Conservation (phyloP, 2,888 invertebrate species). For the Athetis lepigone region DNA sequence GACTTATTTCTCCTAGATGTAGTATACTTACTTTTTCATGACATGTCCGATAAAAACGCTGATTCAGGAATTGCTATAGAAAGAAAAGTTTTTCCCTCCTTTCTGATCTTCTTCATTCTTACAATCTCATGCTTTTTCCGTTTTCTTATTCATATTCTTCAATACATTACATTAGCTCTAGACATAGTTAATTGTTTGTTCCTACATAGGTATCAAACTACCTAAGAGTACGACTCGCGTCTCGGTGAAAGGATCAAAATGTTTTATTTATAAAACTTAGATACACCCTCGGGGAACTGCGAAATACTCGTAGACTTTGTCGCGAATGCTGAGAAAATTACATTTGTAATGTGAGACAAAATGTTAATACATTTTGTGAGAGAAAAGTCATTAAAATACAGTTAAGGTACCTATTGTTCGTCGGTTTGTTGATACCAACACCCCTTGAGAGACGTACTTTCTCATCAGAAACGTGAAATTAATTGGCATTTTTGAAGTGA, state of each 20-base stretch:
- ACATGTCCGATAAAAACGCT: too few species aligned
- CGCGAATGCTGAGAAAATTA: slow-evolving; percentile 39
- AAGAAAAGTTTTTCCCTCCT: too few species aligned
- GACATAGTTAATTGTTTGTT: slow-evolving; percentile 32
- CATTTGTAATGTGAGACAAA: slow-evolving; percentile 33
- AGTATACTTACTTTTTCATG: too few species aligned
- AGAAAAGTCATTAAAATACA: slow-evolving; percentile 17
- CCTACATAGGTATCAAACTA: slow-evolving; percentile 29
- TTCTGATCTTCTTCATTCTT: too few species aligned
- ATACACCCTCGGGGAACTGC: slow-evolving; percentile 59
- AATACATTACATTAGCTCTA: slow-evolving; percentile 11
- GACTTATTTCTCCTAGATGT: too few species aligned
- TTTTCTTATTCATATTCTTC: not conserved
- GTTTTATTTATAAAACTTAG: slow-evolving; percentile 79
- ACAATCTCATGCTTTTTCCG: too few species aligned
- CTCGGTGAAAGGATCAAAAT: slow-evolving; percentile 74
- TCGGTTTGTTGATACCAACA: not conserved
- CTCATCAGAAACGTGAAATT: too few species aligned
- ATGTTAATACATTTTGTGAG: slow-evolving; percentile 15
- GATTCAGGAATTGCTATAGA: too few species aligned
- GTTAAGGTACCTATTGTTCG: slow-evolving; percentile 11
- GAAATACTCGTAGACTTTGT: slow-evolving; percentile 34
- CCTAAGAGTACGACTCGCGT: slow-evolving; percentile 55
- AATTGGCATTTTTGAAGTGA: too few species aligned
- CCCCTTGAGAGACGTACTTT: too few species aligned